Conservation (phyloP, 2,888 invertebrate genomes). For the Alviniconcha strummeri region DNA sequence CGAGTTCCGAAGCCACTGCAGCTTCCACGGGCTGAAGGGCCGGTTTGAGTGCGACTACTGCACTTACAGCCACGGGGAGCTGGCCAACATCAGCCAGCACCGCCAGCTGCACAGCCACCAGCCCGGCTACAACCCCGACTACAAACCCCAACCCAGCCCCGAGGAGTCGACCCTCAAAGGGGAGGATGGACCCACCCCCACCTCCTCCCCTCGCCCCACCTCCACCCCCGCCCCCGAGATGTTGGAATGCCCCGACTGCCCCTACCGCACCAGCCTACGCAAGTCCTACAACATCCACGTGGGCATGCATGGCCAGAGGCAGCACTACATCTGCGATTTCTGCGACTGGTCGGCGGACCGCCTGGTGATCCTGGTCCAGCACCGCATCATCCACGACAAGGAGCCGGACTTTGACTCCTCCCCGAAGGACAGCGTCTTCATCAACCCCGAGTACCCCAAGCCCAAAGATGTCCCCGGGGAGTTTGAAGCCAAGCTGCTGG, state of each 20-base stretch:
- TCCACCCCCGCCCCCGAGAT: constrained; percentile 33
- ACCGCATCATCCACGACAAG: constrained; percentile 59
- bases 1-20: constrained; percentile 57
- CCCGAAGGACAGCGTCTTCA: constrained; percentile 58
- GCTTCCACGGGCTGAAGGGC: constrained; percentile 55
- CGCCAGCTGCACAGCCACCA: constrained; percentile 55
- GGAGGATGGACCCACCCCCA: neutral
- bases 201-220: neutral
- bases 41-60: constrained; percentile 61
- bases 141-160: constrained; percentile 46
- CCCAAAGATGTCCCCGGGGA: constrained; percentile 43
- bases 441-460: constrained; percentile 60
- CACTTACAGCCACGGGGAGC: constrained; percentile 63
- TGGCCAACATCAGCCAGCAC: constrained; percentile 53
- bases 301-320: constrained; percentile 61
- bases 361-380: constrained; percentile 62
- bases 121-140: constrained; percentile 48
- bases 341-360: constrained; percentile 68
- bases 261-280: constrained; percentile 58
- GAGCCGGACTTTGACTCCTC: constrained; percentile 52
- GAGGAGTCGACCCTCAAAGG: constrained; percentile 32
- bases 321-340: constrained; percentile 65
- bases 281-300: constrained; percentile 61
- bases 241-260: constrained; percentile 58
- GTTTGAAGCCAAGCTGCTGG: constrained; percentile 46